Evolutionary conservation across 64 coral and sea anemone species (phyloP).

Genomic region (Montipora cactus): DNA sequence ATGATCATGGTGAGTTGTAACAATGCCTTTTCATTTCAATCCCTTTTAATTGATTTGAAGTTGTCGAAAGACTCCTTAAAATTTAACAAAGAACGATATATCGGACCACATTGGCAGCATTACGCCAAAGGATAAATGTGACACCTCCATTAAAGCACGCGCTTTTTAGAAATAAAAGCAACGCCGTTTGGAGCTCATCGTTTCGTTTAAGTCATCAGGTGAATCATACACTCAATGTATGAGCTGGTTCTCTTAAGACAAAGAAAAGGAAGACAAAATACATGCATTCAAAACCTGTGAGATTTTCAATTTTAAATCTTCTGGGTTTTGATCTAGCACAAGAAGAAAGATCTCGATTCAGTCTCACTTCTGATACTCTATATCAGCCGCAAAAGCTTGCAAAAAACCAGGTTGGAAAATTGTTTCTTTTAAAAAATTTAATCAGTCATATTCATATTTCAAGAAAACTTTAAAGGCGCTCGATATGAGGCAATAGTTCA

Average conservation of each 20-base stretch:
- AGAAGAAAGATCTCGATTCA: neutral
- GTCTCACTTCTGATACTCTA: neutral
- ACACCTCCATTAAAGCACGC: neutral
- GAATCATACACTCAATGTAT: too few species aligned
- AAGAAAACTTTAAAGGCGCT: too few species aligned
- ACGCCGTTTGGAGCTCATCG: neutral
- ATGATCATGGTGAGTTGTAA: neutral
- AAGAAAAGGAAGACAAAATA: neutral
- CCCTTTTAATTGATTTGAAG: conserved; percentile 47
- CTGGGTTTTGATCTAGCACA: conserved; percentile 28
- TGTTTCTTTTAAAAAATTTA: neutral
- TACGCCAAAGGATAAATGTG: conserved; percentile 31
- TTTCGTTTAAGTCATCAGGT: too few species aligned
- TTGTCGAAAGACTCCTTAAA: neutral
- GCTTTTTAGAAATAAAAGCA: neutral
- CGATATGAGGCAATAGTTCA: too few species aligned
- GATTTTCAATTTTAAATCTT: conserved; percentile 48
- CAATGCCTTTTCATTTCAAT: conserved; percentile 37
- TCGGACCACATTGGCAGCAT: neutral
- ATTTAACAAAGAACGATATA: conserved; percentile 14
- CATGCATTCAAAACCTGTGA: conserved; percentile 13
- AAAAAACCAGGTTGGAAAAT: conserved; percentile 16
- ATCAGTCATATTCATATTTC: neutral
- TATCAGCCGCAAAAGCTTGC: conserved; percentile 6
- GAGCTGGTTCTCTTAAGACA: neutral